A percentile compares a stretch with the other conserved stretches of the same genome.
Evolutionary conservation across 2,113 vertebrate genomes (phyloP).

Genomic region (Psittacara wagleri): DNA sequence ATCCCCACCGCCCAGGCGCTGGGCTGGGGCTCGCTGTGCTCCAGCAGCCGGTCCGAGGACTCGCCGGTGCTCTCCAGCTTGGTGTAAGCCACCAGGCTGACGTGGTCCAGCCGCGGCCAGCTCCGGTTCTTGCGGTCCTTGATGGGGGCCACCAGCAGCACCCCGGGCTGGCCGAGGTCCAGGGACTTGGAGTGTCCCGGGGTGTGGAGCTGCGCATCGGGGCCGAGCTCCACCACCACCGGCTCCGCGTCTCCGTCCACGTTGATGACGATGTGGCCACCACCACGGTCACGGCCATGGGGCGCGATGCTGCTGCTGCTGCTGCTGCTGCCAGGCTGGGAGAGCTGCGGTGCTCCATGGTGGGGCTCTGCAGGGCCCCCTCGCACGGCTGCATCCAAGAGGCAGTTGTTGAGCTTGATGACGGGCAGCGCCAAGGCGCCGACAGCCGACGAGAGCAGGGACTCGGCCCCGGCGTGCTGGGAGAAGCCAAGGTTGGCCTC

Average conservation of each 20-base stretch:
- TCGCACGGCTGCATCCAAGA: conserved; percentile 30
- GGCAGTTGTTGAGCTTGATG: conserved; percentile 70
- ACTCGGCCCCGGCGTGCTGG: neutral
- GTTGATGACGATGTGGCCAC: neutral
- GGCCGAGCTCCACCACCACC: neutral
- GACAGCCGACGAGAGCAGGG: conserved; percentile 35
- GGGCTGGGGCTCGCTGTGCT: conserved; percentile 58
- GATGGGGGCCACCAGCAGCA: conserved; percentile 51
- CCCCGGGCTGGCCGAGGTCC: conserved; percentile 65
- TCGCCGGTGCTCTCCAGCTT: conserved; percentile 83
- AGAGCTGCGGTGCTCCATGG: neutral
- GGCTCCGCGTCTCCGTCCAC: neutral
- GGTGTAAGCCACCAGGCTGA: conserved; percentile 77
- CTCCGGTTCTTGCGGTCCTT: conserved; percentile 82
- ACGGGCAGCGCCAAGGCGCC: conserved; percentile 39
- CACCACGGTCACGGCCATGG: neutral
- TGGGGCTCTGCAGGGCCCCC: neutral
- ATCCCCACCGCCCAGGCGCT: conserved; percentile 31
- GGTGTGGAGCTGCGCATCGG: conserved; percentile 65
- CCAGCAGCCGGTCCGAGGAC: conserved; percentile 78
- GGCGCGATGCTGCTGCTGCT: accelerated
- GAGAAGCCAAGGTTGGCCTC: conserved; percentile 49
- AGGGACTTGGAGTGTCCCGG: conserved; percentile 75
- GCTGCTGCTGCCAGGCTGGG: accelerated
- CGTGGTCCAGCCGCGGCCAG: conserved; percentile 87